Evolutionary conservation across 92 coral and sea anemone genomes (phyloP).

Genomic region (Porites lobata): DNA sequence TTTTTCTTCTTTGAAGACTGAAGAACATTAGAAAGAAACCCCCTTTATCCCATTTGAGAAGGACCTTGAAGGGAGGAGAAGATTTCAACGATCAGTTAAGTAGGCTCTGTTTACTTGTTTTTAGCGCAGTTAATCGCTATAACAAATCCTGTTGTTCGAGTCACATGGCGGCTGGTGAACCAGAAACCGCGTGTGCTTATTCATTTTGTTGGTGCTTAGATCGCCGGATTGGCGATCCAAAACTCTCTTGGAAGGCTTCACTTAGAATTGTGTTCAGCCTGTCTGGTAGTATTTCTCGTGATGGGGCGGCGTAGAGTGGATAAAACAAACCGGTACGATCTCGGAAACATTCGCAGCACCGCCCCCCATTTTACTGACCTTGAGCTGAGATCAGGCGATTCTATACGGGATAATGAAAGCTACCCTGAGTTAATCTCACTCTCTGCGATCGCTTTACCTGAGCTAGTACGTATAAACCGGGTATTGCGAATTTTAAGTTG

Average conservation of each 20-base stretch:
- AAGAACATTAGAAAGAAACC: not conserved
- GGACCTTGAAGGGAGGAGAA: not conserved
- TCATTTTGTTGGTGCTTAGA: constrained; percentile 3
- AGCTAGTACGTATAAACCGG: not conserved
- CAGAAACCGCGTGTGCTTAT: constrained; percentile 5
- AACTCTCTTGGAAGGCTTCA: not conserved
- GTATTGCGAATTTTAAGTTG: too few species aligned
- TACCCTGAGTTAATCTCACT: not conserved
- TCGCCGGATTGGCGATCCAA: not conserved
- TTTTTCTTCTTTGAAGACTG: not conserved
- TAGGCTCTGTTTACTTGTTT: constrained; percentile 7
- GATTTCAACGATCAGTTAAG: constrained; percentile 2
- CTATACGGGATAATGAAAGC: not conserved
- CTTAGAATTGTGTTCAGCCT: not conserved
- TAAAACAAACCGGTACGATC: constrained; percentile 11
- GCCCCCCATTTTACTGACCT: constrained; percentile 23
- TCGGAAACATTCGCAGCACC: constrained; percentile 7
- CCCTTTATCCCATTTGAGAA: not conserved
- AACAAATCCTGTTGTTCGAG: constrained; percentile 1
- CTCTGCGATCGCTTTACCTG: not conserved
- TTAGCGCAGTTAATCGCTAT: constrained; percentile 14
- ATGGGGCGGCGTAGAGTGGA: constrained; percentile 17
- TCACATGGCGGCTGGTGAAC: constrained; percentile 9
- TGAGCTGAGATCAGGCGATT: constrained; percentile 24
- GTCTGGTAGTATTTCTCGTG: not conserved